A percentile compares a stretch with the other conserved stretches of the same genome.
phyloP scores from a whole-genome alignment of 2,888 invertebrate species.

The Thera obeliscata region DNA sequence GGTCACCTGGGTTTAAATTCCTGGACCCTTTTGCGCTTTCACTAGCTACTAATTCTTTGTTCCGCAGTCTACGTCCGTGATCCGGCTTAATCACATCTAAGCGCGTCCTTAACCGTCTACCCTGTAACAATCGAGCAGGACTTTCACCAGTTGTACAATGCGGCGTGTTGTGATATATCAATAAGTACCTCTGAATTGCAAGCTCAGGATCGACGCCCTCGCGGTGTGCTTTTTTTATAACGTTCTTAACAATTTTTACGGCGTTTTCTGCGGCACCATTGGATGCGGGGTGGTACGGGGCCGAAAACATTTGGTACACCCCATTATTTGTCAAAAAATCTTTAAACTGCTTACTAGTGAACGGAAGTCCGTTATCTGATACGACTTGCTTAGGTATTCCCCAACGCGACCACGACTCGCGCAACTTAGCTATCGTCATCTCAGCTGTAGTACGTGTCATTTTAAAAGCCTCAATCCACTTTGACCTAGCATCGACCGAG shows the following conservation, averaged over 20 bases:
- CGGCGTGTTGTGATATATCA: conserved; percentile 33
- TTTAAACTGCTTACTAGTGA: conserved; percentile 32
- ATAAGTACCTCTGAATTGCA: conserved; percentile 29
- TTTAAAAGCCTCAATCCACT: conserved; percentile 37
- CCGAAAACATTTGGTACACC: conserved; percentile 16
- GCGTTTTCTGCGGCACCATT: no score
- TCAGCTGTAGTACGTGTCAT: conserved; percentile 3
- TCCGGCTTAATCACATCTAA: conserved; percentile 15
- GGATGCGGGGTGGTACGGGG: no score
- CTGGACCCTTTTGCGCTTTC: background rate
- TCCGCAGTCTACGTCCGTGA: conserved; percentile 1
- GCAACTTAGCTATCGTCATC: no score
- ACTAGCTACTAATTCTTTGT: background rate
- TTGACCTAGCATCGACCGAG: conserved; percentile 30
- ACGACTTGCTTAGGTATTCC: no score
- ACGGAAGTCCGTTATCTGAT: no score
- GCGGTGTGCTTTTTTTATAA: no score
- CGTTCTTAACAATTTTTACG: no score
- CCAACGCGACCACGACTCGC: no score
- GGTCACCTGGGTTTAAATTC: no score
- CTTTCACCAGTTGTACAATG: conserved; percentile 22
- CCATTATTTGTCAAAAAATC: conserved; percentile 32
- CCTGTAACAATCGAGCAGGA: no score
- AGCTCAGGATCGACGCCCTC: no score
- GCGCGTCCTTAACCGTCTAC: no score